Evolutionary conservation across 2,888 invertebrate species (phyloP), one percentile per base, ranked within the genome.

Genomic region (Hydrotaea cyrtoneurina): DNA sequence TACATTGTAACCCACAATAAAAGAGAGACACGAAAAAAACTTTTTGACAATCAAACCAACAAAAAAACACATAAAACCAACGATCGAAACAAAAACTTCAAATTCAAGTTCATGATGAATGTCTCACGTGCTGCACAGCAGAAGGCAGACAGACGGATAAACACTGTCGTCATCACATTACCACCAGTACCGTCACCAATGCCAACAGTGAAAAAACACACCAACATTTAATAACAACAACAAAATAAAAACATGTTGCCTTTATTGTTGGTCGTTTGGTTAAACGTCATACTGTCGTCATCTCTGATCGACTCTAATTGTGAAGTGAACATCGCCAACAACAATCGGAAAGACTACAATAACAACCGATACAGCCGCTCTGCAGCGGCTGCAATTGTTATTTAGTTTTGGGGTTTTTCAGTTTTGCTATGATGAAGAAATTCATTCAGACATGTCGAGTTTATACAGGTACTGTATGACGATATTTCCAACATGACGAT

Each of bases 91-190:
- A 87, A 88, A 87, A 88, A 89, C 88, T 89, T 89, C 88, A 88
- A 90, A 86, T 91, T 90, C 91, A 88, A 87, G 87, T 87, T 87
- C 88, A 87, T 87, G 87, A 88, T 86, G 78, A 87, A 87, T 86
- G 85, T 85, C 83, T 86, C 87, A 88, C 87, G 87, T 88, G 87
- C 87, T 86, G 69, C 76, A 79, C 43, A 75, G 55, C 17, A 7
- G n/a, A n/a, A 8, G 2, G 53, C 62, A 62, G 62, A 62, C 62
- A 62, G 21, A 23, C 55, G 55, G 23, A 64, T 17, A 64, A 64
- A 64, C 36, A 31, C 55, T n/a, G n/a, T n/a, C 50, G n/a, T 1
- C 19, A 21, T 17, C 55, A 55, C 19, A 21, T 17, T 17, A 55
- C 21, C 55, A 55, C 21, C 55, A n/a, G n/a, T n/a, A 39, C 36